A percentile compares a stretch with the other conserved stretches of the same genome.
Evolutionary conservation across 2,797 vertebrate species (phyloP).

Genomic region (Pristis pectinata): DNA sequence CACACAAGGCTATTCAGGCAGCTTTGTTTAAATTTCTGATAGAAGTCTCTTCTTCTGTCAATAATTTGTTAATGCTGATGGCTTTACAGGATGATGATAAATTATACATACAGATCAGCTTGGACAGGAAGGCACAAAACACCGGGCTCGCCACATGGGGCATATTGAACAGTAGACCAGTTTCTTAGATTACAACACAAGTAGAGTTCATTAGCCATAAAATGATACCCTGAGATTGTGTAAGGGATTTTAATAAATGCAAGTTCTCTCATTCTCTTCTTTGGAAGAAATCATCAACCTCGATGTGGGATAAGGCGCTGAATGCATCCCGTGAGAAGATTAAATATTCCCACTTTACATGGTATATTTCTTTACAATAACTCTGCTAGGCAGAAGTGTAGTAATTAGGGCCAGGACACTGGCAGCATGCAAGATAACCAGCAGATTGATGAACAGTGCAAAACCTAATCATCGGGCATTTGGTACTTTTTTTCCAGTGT

Average conservation of each 20-base stretch:
- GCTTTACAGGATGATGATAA: background rate
- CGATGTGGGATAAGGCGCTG: background rate
- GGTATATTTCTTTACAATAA: conserved; percentile 13
- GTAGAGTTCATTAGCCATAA: background rate
- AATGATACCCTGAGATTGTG: background rate
- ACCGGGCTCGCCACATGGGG: background rate
- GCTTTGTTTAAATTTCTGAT: background rate
- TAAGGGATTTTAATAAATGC: background rate
- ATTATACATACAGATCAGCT: background rate
- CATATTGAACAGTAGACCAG: background rate
- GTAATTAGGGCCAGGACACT: conserved; percentile 14
- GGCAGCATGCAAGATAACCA: conserved; percentile 9
- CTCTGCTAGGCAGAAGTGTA: conserved; percentile 14
- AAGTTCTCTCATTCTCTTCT: background rate
- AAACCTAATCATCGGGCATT: conserved; percentile 35
- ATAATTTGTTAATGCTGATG: background rate
- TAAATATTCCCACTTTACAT: conserved; percentile 11
- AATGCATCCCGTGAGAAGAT: background rate
- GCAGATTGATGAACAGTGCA: conserved; percentile 30
- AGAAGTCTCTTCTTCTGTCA: background rate
- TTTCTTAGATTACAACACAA: background rate
- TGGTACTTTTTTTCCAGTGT: conserved; percentile 7
- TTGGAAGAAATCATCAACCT: background rate
- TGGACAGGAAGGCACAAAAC: background rate
- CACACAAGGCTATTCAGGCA: background rate